Evolutionary conservation across 2,888 invertebrate genomes (phyloP).

Genomic region (Notodonta dromedarius): DNA sequence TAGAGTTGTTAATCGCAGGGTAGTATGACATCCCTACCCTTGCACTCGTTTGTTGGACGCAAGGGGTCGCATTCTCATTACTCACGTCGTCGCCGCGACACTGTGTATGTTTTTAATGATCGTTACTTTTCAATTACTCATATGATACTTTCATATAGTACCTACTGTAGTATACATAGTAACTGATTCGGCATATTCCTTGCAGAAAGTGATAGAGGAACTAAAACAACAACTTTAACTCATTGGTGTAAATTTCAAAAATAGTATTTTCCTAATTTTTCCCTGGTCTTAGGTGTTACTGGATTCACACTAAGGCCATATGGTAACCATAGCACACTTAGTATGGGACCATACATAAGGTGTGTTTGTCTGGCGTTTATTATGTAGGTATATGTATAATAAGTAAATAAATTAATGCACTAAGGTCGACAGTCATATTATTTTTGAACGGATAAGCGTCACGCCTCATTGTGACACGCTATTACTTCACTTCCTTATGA

Average conservation of each 20-base stretch:
- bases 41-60: not conserved
- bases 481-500: not conserved
- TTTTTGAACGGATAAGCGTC: not conserved
- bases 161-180: too few species aligned
- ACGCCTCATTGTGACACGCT: not conserved
- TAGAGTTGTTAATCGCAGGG: conserved; percentile 8
- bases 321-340: too few species aligned
- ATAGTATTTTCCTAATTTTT: too few species aligned
- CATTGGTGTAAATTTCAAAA: too few species aligned
- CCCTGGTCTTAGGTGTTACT: too few species aligned
- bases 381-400: not conserved
- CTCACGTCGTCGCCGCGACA: not conserved
- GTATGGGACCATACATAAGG: too few species aligned
- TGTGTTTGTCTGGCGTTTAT: too few species aligned
- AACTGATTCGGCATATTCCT: too few species aligned
- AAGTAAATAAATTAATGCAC: not conserved
- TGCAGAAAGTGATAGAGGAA: too few species aligned
- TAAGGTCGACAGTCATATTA: not conserved
- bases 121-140: not conserved
- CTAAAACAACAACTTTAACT: too few species aligned
- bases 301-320: too few species aligned
- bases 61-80: not conserved
- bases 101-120: not conserved
- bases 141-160: too few species aligned
- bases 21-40: not conserved